phyloP scores from a whole-genome alignment of 2,797 vertebrate genomes.

The Hydrocynus forskahlii region DNA sequence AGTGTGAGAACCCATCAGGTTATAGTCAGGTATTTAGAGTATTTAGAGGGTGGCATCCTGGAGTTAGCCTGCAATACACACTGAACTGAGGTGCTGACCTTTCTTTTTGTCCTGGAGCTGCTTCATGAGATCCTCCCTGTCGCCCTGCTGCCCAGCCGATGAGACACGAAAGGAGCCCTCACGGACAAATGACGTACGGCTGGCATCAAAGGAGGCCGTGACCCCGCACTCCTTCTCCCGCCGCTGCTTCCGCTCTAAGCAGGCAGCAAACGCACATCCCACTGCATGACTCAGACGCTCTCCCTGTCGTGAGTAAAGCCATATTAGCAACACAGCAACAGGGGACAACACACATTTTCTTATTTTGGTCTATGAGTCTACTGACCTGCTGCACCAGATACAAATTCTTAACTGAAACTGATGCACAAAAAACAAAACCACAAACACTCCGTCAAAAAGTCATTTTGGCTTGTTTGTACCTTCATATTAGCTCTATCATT shows the following conservation, averaged over 20 bases:
- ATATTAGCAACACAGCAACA: neutral
- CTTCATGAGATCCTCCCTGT: constrained; percentile 78
- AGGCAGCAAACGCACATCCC: constrained; percentile 91
- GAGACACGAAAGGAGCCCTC: constrained; percentile 90
- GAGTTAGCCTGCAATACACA: neutral
- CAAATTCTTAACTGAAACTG: neutral
- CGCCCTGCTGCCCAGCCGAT: constrained; percentile 74
- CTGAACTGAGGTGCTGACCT: constrained; percentile 71
- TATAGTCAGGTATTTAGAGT: neutral
- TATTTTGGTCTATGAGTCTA: neutral
- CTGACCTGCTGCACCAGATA: neutral
- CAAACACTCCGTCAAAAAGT: too few relatives aligned
- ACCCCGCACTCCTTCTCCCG: constrained; percentile 93
- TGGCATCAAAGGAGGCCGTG: constrained; percentile 90
- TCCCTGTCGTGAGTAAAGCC: constrained; percentile 71
- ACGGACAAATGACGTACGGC: constrained; percentile 88
- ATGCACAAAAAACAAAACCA: neutral
- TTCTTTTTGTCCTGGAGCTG: constrained; percentile 86
- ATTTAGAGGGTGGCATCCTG: neutral
- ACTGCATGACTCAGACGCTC: constrained; percentile 92
- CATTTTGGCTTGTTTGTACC: too few relatives aligned
- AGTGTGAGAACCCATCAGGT: neutral
- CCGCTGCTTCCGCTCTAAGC: constrained; percentile 90
- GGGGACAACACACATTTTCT: neutral
- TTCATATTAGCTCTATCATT: too few relatives aligned